Evolutionary conservation across 2,888 invertebrate genomes (phyloP), one percentile per base, ranked within the genome.

Genomic region (Chymomyza amoena): DNA sequence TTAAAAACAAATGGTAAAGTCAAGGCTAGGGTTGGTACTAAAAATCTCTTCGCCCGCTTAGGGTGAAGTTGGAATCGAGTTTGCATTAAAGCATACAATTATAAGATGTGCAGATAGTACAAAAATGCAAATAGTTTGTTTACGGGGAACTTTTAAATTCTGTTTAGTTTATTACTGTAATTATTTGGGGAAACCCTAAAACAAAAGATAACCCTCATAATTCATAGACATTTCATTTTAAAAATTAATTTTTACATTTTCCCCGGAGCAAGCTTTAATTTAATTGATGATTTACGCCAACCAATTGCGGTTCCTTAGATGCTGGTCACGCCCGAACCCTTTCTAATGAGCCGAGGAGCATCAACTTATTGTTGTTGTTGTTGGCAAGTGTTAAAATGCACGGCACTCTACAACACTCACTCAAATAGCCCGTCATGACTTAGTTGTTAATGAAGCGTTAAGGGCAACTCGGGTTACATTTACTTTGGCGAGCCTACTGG

Each of bases 251-350:
- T 81, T 73, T 68, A 78, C 78, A 71, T 73, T 78, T 76, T 74
- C 86, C 86, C 83, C 51, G 57, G 75, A 73, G 86, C 69, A 76
- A 76, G 81, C 79, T 86, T 79, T 84, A 74, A 86, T 79, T 85
- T 86, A 84, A 84, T 84, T 86, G 87, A 81, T 86, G 82, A 78
- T 81, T 87, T 84, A 75, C 78, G 73, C 62, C 57, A 50, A n/a
- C 62, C 39, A 45, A 45, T 13, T 45, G 39, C 39, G 39, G 39
- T 45, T 45, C 13, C 39, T 45, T 45, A 45, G 39, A 10, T 45
- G 39, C 61, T 63, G 69, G 75, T 77, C 81, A 74, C 71, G 75
- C 50, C 69, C 69, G 61, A 64, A 74, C 78, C 80, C 80, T 75
- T 72, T 73, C 82, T 77, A 80, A 80, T 79, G 77, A 79, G 81